These are phyloP conservation scores for Steatocranus sp. DNA, from an alignment of 2,797 vertebrate genomes.

Conservation along the genomic window DNA sequence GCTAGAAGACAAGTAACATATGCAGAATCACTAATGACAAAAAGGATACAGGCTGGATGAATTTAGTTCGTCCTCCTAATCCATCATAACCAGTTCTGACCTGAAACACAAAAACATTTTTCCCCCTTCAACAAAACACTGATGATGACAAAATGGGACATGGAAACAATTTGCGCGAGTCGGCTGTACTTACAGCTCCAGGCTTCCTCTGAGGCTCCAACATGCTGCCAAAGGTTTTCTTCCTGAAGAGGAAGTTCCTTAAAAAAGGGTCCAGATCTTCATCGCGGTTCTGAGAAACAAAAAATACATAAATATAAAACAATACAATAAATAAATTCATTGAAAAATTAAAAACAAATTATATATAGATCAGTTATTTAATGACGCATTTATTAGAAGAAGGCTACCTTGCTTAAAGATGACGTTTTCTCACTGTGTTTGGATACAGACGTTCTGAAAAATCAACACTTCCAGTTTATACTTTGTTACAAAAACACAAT, in stretches of 20 bases:
- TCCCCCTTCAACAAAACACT: background rate
- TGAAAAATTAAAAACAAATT: background rate
- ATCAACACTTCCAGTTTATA: background rate
- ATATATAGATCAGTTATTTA: background rate
- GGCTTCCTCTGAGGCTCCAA: slow-evolving; percentile 65
- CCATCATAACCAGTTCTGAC: slow-evolving; percentile 89
- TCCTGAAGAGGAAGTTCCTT: slow-evolving; percentile 86
- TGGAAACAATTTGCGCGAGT: background rate
- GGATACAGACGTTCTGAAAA: slow-evolving; percentile 35
- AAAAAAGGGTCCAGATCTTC: slow-evolving; percentile 79
- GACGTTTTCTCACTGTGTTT: slow-evolving; percentile 43
- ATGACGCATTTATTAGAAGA: background rate
- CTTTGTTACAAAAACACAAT: background rate
- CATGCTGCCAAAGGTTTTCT: slow-evolving; percentile 75
- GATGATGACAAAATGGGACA: background rate
- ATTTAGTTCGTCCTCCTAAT: slow-evolving; percentile 92
- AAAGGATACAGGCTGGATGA: slow-evolving; percentile 95
- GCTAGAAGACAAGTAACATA: background rate
- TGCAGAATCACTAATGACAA: background rate
- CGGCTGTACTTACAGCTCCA: slow-evolving; percentile 76
- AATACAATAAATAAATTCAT: background rate
- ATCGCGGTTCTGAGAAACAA: slow-evolving; percentile 24
- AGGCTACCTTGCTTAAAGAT: slow-evolving; percentile 49
- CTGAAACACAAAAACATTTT: slow-evolving; percentile 63
- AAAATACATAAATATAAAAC: background rate